Conservation (phyloP, 2,888 invertebrate species). For the Lithophane semibrunnea region DNA sequence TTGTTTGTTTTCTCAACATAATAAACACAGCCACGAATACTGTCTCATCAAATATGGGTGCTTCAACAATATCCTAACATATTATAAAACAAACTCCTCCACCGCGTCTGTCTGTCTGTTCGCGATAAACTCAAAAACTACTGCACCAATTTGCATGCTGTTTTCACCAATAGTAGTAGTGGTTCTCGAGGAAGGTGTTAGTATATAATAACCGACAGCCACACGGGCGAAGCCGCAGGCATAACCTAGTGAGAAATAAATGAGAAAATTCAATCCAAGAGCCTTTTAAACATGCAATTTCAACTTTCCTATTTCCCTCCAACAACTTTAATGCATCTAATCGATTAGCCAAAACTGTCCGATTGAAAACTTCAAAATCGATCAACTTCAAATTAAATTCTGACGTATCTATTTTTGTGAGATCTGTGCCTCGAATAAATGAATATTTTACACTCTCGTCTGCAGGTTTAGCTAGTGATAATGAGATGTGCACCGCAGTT, state of each 20-base stretch:
- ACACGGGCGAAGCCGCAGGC: too few species aligned
- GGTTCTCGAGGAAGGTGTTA: too few species aligned
- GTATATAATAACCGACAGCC: too few species aligned
- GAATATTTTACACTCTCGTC: constrained; percentile 75
- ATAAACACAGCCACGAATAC: too few species aligned
- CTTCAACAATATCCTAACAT: too few species aligned
- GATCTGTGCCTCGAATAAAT: constrained; percentile 60
- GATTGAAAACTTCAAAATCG: constrained; percentile 26
- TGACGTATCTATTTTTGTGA: constrained; percentile 59
- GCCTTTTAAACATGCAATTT: neutral
- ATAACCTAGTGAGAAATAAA: neutral
- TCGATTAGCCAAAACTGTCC: constrained; percentile 16
- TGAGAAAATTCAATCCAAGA: neutral
- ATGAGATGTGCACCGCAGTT: constrained; percentile 76
- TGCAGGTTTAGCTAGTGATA: constrained; percentile 76
- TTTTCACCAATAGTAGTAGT: too few species aligned
- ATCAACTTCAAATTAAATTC: constrained; percentile 42
- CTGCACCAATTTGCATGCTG: too few species aligned
- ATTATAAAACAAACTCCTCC: too few species aligned
- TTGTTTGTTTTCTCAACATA: too few species aligned
- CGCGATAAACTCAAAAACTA: too few species aligned
- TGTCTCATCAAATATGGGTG: too few species aligned
- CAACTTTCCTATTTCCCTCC: neutral
- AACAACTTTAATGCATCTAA: neutral
- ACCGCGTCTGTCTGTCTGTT: too few species aligned